These are phyloP conservation scores for Gymnoscopelus braueri DNA, from an alignment of 2,797 vertebrate species.

Conservation along the genomic window DNA sequence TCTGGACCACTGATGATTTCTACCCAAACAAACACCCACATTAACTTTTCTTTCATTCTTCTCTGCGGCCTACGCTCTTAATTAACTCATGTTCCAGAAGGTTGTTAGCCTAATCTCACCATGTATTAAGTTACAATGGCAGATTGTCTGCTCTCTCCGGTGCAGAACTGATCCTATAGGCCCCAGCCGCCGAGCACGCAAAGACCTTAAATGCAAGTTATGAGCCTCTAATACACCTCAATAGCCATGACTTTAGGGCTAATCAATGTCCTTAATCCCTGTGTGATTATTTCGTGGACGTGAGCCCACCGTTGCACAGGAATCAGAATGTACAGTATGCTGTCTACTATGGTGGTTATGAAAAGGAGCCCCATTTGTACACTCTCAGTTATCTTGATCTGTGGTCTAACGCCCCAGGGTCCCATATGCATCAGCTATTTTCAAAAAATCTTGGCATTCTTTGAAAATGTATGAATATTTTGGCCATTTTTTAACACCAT, in stretches of 20 bases:
- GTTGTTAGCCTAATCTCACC: constrained; percentile 45
- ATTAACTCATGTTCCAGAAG: constrained; percentile 40
- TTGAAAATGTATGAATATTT: background rate
- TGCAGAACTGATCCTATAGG: constrained; percentile 42
- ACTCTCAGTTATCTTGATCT: background rate
- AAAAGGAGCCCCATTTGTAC: no score
- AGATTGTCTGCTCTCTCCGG: constrained; percentile 33
- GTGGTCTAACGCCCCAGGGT: no score
- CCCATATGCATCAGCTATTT: no score
- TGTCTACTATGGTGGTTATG: background rate
- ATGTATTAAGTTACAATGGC: constrained; percentile 47
- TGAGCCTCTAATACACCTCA: constrained; percentile 34
- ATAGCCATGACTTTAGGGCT: constrained; percentile 24
- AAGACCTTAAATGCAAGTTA: constrained; percentile 48
- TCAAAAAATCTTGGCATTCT: no score
- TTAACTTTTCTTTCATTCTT: constrained; percentile 53
- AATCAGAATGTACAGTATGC: constrained; percentile 16
- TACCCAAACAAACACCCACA: constrained; percentile 36
- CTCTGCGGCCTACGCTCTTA: constrained; percentile 42
- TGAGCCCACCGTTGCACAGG: background rate
- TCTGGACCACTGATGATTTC: constrained; percentile 40
- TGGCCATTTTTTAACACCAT: constrained; percentile 11
- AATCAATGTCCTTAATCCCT: constrained; percentile 36
- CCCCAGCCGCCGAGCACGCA: constrained; percentile 36
- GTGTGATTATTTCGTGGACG: constrained; percentile 14